These are phyloP conservation scores for Alitta virens DNA, from an alignment of 2,888 invertebrate genomes.

Conservation along the genomic window DNA sequence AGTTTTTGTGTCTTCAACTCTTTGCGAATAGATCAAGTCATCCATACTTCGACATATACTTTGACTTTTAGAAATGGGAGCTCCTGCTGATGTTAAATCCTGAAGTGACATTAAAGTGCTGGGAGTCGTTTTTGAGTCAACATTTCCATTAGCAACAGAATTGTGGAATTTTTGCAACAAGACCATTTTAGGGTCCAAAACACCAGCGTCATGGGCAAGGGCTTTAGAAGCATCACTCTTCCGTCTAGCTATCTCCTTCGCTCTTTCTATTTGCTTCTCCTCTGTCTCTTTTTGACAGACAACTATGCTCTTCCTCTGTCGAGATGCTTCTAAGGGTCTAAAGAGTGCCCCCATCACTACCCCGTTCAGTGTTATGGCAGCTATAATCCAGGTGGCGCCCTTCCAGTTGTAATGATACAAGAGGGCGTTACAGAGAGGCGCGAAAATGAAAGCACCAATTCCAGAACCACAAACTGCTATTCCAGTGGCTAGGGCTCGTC, in stretches of 20 bases:
- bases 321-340: slow-evolving; percentile 68
- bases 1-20: neutral
- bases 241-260: neutral
- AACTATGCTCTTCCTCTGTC: neutral
- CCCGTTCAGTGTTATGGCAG: slow-evolving; percentile 77
- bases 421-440: slow-evolving; percentile 72
- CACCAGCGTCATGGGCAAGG: neutral
- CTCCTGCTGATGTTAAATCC: neutral
- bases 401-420: slow-evolving; percentile 72
- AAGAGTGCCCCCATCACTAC: slow-evolving; percentile 76
- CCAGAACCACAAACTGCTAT: slow-evolving; percentile 96
- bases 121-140: neutral
- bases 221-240: neutral
- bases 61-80: neutral
- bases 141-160: neutral
- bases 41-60: slow-evolving; percentile 7
- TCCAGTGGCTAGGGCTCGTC: slow-evolving; percentile 92
- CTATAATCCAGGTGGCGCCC: slow-evolving; percentile 72
- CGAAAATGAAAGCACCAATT: slow-evolving; percentile 83
- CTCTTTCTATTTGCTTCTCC: neutral
- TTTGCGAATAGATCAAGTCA: neutral
- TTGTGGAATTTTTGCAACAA: neutral
- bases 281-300: neutral
- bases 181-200: neutral
- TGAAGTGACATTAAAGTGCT: neutral